Base-by-base conservation (phyloP, 2,888 invertebrate genomes). In the Coelopa pilipes region DNA sequence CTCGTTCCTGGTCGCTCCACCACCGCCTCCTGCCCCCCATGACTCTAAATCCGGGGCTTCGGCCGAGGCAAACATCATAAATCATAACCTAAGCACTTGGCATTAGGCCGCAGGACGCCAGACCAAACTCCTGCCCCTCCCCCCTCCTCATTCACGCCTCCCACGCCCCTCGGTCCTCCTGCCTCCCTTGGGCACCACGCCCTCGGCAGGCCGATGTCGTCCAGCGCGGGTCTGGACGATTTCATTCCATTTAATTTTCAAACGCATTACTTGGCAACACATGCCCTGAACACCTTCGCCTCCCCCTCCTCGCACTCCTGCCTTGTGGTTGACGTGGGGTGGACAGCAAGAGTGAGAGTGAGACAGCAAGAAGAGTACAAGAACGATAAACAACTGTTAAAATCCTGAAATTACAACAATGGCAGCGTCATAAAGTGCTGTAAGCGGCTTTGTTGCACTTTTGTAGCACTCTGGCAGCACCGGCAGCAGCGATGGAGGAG, bases 221-320 rank as follows among this genome's bases (percentile, higher is more conserved):
- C 34, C 34, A 34, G 34, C 34, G 2, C 34, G 34, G 7, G 34
- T 34, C 34, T 7, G 7, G 7, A 70, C 70, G 24, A 49, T 70
- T 60, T 60, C 47, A 60, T 70, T 46, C n/a, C 60, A 70, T 70
- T 70, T 70, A 70, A 70, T 70, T 70, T 7, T 34, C 34, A 34
- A 34, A 34, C 34, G 34, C 34, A 34, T 34, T 34, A 34, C 4
- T 34, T 34, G 62, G 49, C 62, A 70, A 70, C 34, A 53, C 53
- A 70, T 57, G 45, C 57, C 55, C 11, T 67, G 53, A 34, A 45
- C 49, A 66, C 13, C 10, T 47, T 45, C 19, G 9, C 10, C 24
- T 65, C 47, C 15, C 5, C 47, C n/a, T 11, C 24, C 53, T 67
- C n/a, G 12, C 17, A 1, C 12, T 49, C 17, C 11, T 55, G 1